Evolutionary conservation across 2,797 vertebrate species (phyloP).

Genomic region (Erpetoichthys calabaricus): DNA sequence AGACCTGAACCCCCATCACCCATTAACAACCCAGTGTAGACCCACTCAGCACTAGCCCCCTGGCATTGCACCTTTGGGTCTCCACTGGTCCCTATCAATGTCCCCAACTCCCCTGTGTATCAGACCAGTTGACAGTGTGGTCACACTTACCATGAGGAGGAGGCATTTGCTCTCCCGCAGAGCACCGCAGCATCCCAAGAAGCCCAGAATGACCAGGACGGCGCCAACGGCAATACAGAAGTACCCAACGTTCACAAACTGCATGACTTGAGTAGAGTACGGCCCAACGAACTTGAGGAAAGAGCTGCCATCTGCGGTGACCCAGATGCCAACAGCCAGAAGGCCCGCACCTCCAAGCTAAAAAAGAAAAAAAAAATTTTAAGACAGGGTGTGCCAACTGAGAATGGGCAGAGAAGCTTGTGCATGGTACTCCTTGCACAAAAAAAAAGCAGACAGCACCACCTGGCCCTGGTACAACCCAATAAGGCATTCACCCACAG

Average conservation of each 20-base stretch:
- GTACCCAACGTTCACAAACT: conserved; percentile 62
- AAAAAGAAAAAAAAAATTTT: conserved; percentile 7
- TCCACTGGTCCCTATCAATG: no score
- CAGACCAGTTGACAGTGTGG: not conserved
- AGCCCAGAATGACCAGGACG: conserved; percentile 56
- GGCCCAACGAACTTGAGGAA: conserved; percentile 55
- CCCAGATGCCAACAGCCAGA: conserved; percentile 72
- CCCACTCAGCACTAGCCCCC: no score
- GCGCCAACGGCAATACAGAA: conserved; percentile 63
- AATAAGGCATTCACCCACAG: no score
- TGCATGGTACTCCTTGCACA: no score
- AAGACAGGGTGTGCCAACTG: conserved; percentile 9
- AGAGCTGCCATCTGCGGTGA: conserved; percentile 44
- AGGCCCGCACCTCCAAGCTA: conserved; percentile 60
- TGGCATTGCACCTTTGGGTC: no score
- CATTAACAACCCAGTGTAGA: no score
- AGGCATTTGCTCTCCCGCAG: conserved; percentile 74
- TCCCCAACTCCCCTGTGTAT: no score
- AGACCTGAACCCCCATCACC: no score
- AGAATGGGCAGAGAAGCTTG: not conserved
- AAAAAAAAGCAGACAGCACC: no score
- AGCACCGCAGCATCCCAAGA: conserved; percentile 67
- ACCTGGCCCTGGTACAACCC: no score
- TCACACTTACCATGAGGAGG: conserved; percentile 57
- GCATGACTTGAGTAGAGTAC: conserved; percentile 33